Evolutionary conservation across 2,888 invertebrate species (phyloP), one percentile per base, ranked within the genome.

Genomic region (Phanerotoma sp.): DNA sequence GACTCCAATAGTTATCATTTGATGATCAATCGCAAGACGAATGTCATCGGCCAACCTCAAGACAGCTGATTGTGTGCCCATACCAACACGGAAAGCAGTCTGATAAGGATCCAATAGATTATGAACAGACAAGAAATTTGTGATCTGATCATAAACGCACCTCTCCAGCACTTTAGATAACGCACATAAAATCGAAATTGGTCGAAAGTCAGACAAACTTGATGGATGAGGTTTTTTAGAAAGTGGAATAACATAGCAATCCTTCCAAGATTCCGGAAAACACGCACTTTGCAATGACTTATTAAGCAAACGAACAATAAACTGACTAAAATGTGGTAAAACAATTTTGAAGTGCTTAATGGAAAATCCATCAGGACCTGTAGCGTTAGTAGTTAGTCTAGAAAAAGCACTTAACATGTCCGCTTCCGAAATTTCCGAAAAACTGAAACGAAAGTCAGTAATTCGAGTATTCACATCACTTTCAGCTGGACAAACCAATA

Each of bases 141-240:
- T 15, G 15, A 33, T 33, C 30, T 51, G 33, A n/a, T n/a, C n/a
- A n/a, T n/a, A n/a, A n/a, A n/a, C n/a, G n/a, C n/a, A n/a, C n/a
- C n/a, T n/a, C n/a, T 51, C 42, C 2, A 41, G 18, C 5, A 35
- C 51, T 20, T 46, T 55, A 5, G 46, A 51, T 6, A 54, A 16
- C 2, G 54, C 41, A 11, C 49, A 54, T 2, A 54, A 25, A 13
- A 28, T n/a, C 1, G 42, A 38, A 7, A 49, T 21, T 15, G 22
- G 25, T 11, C 44, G 22, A 22, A n/a, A 40, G 25, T 56, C 52
- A 5, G 41, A 52, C 18, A 37, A 33, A 13, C 28, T 35, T n/a
- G 7, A 6, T 1, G 35, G 35, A 35, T 33, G 15, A 33, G 33
- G 11, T 2, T 3, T 33, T 11, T 33, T 33, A 13, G 33, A 15